Evolutionary conservation across 2,797 vertebrate species (phyloP).

Genomic region (Luscinia luscinia): DNA sequence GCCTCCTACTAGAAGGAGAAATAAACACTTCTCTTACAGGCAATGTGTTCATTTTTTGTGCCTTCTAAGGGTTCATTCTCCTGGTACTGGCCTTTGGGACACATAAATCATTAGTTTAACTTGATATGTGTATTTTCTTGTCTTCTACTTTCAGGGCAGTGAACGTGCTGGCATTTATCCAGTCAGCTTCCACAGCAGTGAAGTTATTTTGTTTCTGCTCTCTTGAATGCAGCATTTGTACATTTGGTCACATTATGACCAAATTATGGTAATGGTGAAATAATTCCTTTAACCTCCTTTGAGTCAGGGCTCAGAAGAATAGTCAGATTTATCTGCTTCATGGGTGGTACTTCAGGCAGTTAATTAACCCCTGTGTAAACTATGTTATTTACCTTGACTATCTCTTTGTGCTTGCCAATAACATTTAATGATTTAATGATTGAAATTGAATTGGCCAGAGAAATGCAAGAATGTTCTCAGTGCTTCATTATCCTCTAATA

Average conservation of each 20-base stretch:
- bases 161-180: neutral
- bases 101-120: slow-evolving; percentile 7
- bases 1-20: neutral
- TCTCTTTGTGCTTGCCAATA: slow-evolving; percentile 66
- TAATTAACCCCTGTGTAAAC: slow-evolving; percentile 41
- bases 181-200: neutral
- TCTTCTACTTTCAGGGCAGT: neutral
- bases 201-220: neutral
- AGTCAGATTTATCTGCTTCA: slow-evolving; percentile 38
- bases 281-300: slow-evolving; percentile 45
- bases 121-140: neutral
- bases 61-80: slow-evolving; percentile 2
- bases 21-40: slow-evolving; percentile 15
- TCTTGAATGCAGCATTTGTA: slow-evolving; percentile 3
- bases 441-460: slow-evolving; percentile 66
- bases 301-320: slow-evolving; percentile 23
- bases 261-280: slow-evolving; percentile 4
- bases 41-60: neutral
- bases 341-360: slow-evolving; percentile 33
- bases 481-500: slow-evolving; percentile 12
- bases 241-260: slow-evolving; percentile 23
- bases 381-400: slow-evolving; percentile 41
- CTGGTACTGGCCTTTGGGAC: slow-evolving; percentile 6
- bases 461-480: slow-evolving; percentile 65
- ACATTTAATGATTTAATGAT: slow-evolving; percentile 42